Base-by-base conservation (phyloP, 2,113 vertebrate genomes). In the Nibea coibor region DNA sequence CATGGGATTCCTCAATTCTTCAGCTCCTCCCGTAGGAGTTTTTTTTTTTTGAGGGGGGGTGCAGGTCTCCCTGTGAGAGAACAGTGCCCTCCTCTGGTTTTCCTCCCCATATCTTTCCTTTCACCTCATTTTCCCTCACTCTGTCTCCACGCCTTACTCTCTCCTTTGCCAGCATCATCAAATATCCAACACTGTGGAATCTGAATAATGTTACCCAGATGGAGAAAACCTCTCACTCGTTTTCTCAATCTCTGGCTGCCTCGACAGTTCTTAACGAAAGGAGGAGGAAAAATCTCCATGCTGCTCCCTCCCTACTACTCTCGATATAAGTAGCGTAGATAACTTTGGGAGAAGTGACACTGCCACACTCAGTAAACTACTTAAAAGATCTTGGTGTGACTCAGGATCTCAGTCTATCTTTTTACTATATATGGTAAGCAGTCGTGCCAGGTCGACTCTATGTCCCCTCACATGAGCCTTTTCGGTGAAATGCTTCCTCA, bases 201-300 rank as follows among this genome's bases (percentile, higher is more conserved):
- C 76, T 89, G 84, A 90, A 87, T 90, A 88, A 90, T 90, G 82
- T 65, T 87, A 62, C 70, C 87, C 85, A 91, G 84, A 89, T 88
- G 80, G 87, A 80, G 75, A 58, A 79, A 82, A 69, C 31, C 63
- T 75, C 47, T 56, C 1, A n/a, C 31, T 54, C 61, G 74, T 66
- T 22, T 70, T 58, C 75, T 75, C 45, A 53, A 59, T 78, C 74
- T 68, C 58, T 71, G 62, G 19, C 65, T 71, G 64, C 80, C 61
- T 51, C 28, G 51, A 43, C 45, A 20, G n/a, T 58, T 70, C 45
- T 53, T 11, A 8, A 61, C 69, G 43, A 8, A 14, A 56, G 20
- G 39, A n/a, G 24, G 22, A 26, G 8, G 35, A 63, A 26, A 53
- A 54, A 48, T 64, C 11, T 63, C 11, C 19, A 28, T 26, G 45